Percentiles rank a stretch among this genome's conserved stretches.
These are phyloP conservation scores for Hemistola chrysoprasaria DNA, from an alignment of 2,888 invertebrate genomes.

Conservation along the genomic window DNA sequence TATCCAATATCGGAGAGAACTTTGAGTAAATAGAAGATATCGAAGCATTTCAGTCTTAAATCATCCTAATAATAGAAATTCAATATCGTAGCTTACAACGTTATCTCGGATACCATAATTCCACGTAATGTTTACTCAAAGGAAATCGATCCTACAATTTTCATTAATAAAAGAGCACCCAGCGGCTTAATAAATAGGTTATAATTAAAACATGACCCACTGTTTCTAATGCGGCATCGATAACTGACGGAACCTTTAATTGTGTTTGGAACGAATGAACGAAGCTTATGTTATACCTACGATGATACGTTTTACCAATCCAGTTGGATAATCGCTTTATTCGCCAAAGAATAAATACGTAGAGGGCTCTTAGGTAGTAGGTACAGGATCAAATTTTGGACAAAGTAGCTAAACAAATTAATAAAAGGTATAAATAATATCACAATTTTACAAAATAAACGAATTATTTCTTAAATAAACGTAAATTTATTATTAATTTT, in stretches of 20 bases:
- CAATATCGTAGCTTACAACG: conserved; percentile 11
- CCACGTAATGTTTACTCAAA: conserved; percentile 25
- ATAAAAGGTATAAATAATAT: too few species aligned
- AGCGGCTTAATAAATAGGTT: conserved; percentile 37
- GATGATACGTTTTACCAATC: conserved; percentile 47
- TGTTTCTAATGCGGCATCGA: conserved; percentile 48
- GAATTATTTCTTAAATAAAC: too few species aligned
- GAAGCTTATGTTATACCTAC: conserved; percentile 47
- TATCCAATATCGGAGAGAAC: too few species aligned
- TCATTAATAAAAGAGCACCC: conserved; percentile 49
- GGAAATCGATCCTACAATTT: conserved; percentile 49
- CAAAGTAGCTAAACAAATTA: too few species aligned
- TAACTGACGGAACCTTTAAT: conserved; percentile 53
- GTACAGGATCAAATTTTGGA: too few species aligned
- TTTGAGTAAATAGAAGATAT: too few species aligned
- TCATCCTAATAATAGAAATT: too few species aligned
- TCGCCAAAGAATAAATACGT: conserved; percentile 43
- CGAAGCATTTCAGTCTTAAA: too few species aligned
- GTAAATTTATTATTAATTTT: too few species aligned
- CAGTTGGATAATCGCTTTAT: conserved; percentile 54
- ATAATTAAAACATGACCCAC: conserved; percentile 63
- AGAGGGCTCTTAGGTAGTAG: background rate
- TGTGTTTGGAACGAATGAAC: conserved; percentile 48
- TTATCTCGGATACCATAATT: conserved; percentile 14
- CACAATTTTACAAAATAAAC: too few species aligned